Percentiles rank a stretch among this genome's conserved stretches.
Conservation (phyloP, 2,888 invertebrate genomes). For the Drosophila antonietae region DNA sequence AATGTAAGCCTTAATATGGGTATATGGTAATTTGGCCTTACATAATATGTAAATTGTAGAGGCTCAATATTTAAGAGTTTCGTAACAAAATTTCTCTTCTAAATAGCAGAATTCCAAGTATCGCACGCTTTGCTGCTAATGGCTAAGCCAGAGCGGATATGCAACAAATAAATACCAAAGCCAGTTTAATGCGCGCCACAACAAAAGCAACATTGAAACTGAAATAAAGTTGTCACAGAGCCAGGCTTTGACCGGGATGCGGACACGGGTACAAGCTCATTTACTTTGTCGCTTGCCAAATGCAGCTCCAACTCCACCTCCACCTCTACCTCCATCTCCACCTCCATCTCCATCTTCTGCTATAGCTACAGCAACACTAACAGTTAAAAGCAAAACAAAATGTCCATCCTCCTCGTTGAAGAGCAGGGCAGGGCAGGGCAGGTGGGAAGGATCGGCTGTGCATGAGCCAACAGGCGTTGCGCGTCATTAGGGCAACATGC, state of each 20-base stretch:
- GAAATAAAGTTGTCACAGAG: constrained; percentile 73
- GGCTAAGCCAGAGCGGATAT: constrained; percentile 67
- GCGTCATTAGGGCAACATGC: constrained; percentile 74
- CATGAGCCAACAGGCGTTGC: constrained; percentile 53
- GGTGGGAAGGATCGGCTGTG: not conserved
- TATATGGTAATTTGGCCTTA: not conserved
- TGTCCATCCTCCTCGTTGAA: constrained; percentile 2
- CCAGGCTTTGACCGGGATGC: constrained; percentile 18
- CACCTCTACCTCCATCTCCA: constrained; percentile 11
- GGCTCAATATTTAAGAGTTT: not conserved
- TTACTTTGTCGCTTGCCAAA: constrained; percentile 57
- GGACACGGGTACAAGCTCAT: constrained; percentile 55
- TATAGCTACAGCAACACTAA: constrained; percentile 8
- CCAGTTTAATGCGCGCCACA: constrained; percentile 57
- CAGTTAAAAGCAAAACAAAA: constrained; percentile 48
- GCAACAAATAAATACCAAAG: constrained; percentile 70
- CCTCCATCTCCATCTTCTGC: constrained; percentile 1
- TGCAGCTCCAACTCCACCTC: constrained; percentile 30
- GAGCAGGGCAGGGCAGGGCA: not conserved
- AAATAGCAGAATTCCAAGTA: constrained; percentile 2
- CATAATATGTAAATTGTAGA: not conserved
- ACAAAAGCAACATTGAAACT: constrained; percentile 35
- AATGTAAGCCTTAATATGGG: too few species aligned
- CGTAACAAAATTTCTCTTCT: not conserved
- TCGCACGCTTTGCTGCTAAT: constrained; percentile 58